Conservation (phyloP, 2,888 invertebrate species). For the Macrophya alboannulata region DNA sequence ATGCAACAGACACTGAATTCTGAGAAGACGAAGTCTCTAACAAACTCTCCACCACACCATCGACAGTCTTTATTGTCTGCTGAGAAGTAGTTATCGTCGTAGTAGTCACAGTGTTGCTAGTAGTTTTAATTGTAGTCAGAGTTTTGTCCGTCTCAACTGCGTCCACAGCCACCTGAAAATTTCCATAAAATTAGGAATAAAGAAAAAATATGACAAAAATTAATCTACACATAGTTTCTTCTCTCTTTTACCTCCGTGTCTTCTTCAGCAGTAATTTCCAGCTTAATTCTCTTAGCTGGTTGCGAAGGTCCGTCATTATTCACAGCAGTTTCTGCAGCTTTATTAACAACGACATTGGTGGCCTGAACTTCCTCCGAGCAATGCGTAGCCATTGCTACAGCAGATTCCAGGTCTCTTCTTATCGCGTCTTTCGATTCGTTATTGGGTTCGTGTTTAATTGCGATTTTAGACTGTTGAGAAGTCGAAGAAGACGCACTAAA, state of each 20-base stretch:
- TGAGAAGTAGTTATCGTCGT: conserved; percentile 78
- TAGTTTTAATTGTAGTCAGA: conserved; percentile 73
- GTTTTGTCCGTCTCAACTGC: conserved; percentile 81
- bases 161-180: conserved; percentile 81
- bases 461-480: conserved; percentile 53
- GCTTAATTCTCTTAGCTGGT: conserved; percentile 70
- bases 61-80: conserved; percentile 77
- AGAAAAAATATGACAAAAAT: neutral
- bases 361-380: conserved; percentile 81
- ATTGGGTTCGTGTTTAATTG: conserved; percentile 67
- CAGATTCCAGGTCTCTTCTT: conserved; percentile 84
- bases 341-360: conserved; percentile 45
- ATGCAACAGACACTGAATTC: conserved; percentile 77
- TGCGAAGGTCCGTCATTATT: conserved; percentile 60
- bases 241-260: conserved; percentile 23
- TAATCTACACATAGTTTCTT: neutral
- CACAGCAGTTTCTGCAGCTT: neutral
- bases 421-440: conserved; percentile 82
- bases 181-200: conserved; percentile 75
- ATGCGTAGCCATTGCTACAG: conserved; percentile 84
- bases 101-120: conserved; percentile 78
- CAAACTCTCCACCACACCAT: conserved; percentile 81
- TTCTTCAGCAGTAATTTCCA: conserved; percentile 66
- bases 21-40: conserved; percentile 80
- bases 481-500: conserved; percentile 35